These are phyloP conservation scores for Melanchra persicariae DNA, from an alignment of 2,888 invertebrate genomes.

Conservation along the genomic window DNA sequence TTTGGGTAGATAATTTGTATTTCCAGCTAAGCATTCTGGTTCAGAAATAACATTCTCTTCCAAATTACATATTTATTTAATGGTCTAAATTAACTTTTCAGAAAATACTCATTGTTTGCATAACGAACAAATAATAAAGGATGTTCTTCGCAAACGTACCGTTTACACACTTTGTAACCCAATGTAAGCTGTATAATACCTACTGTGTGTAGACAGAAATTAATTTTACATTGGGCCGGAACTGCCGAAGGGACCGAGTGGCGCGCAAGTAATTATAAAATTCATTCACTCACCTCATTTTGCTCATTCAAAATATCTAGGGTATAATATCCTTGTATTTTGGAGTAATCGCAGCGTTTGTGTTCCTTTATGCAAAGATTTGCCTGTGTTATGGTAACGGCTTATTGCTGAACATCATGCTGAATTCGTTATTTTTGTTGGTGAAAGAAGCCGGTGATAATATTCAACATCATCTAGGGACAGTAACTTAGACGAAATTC, in stretches of 20 bases:
- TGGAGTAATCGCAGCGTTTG: slow-evolving; percentile 49
- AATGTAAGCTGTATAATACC: slow-evolving; percentile 59
- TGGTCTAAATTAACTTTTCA: slow-evolving; percentile 33
- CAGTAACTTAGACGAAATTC: slow-evolving; percentile 31
- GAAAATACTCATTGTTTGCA: slow-evolving; percentile 32
- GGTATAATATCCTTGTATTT: slow-evolving; percentile 62
- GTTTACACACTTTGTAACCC: slow-evolving; percentile 47
- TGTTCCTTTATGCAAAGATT: slow-evolving; percentile 55
- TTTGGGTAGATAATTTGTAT: not conserved
- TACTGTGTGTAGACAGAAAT: slow-evolving; percentile 71
- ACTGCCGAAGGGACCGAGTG: slow-evolving; percentile 66
- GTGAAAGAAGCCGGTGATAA: slow-evolving; percentile 34
- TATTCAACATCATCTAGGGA: slow-evolving; percentile 50
- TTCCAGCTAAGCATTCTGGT: not conserved
- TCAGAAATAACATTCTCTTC: slow-evolving; percentile 9
- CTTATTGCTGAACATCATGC: slow-evolving; percentile 44
- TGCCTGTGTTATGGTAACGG: slow-evolving; percentile 43
- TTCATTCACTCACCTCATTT: slow-evolving; percentile 72
- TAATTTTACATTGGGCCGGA: slow-evolving; percentile 77
- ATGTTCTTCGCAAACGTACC: slow-evolving; percentile 43
- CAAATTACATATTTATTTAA: slow-evolving; percentile 32
- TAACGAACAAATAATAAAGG: slow-evolving; percentile 49
- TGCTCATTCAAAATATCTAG: slow-evolving; percentile 65
- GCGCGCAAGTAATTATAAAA: slow-evolving; percentile 78
- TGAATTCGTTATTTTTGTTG: slow-evolving; percentile 54